Evolutionary conservation across 2,113 vertebrate genomes (phyloP).

Genomic region (Myrmophylax atrothorax): DNA sequence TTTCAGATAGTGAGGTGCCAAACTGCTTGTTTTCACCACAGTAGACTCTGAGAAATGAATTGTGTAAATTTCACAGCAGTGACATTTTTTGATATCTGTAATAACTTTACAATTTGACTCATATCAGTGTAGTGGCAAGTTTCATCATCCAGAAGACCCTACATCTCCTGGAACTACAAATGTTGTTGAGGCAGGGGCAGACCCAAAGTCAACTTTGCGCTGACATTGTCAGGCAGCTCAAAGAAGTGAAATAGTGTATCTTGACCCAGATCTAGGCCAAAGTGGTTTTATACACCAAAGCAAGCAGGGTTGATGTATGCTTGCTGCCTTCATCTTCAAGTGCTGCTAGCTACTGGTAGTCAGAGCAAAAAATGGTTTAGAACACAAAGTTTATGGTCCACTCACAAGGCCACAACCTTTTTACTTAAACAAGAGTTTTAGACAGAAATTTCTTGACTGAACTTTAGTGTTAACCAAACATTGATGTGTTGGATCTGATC

Average conservation of each 20-base stretch:
- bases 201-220: neutral
- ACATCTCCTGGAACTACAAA: neutral
- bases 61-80: neutral
- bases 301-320: neutral
- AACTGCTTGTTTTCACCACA: neutral
- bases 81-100: neutral
- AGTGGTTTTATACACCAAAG: neutral
- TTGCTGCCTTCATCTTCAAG: slow-evolving; percentile 18
- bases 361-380: neutral
- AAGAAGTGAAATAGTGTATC: neutral
- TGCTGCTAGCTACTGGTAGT: neutral
- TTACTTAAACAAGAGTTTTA: neutral
- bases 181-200: neutral
- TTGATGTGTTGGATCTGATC: neutral
- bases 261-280: neutral
- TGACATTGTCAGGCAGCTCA: neutral
- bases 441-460: neutral
- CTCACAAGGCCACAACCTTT: neutral
- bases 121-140: neutral
- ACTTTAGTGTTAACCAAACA: neutral
- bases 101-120: neutral
- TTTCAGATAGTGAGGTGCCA: neutral
- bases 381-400: neutral
- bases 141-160: neutral
- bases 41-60: neutral